phyloP scores from a whole-genome alignment of 2,113 vertebrate genomes.

The Microtus montanus region DNA sequence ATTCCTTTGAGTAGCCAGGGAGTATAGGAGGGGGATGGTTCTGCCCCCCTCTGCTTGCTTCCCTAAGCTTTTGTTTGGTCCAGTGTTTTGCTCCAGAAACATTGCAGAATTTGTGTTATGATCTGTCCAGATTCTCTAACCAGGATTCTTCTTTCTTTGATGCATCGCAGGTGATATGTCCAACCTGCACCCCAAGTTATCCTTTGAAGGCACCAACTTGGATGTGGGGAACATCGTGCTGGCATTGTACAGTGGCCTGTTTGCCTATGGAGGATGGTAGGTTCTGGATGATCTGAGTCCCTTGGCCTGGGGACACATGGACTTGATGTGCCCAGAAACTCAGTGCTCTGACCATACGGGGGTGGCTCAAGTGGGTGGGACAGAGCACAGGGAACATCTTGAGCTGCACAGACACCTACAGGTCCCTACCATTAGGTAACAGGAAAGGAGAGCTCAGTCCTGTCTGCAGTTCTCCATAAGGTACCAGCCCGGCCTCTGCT shows the following conservation, averaged over 20 bases:
- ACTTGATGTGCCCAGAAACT: neutral
- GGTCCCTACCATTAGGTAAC: neutral
- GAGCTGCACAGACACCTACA: no score
- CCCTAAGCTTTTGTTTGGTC: neutral
- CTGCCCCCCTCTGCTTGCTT: no score
- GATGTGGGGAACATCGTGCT: slow-evolving; percentile 94
- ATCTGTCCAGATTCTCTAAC: neutral
- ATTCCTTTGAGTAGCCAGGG: neutral
- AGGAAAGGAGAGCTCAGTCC: neutral
- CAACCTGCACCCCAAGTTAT: slow-evolving; percentile 86
- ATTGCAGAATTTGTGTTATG: neutral
- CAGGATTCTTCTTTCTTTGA: neutral
- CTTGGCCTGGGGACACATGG: neutral
- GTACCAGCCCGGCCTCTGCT: neutral
- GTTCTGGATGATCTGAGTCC: slow-evolving; percentile 48
- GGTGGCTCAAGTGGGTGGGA: neutral
- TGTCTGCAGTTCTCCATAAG: neutral
- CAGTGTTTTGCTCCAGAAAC: neutral
- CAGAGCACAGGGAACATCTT: neutral
- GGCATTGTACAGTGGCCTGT: slow-evolving; percentile 96
- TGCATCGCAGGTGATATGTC: slow-evolving; percentile 86
- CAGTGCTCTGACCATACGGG: rapidly evolving
- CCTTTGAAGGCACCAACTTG: slow-evolving; percentile 90
- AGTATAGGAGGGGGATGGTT: neutral
- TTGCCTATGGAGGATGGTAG: slow-evolving; percentile 98